A percentile compares a stretch with the other conserved stretches of the same genome.
Conservation (phyloP, 2,113 vertebrate genomes). For the Crotalus tigris region DNA sequence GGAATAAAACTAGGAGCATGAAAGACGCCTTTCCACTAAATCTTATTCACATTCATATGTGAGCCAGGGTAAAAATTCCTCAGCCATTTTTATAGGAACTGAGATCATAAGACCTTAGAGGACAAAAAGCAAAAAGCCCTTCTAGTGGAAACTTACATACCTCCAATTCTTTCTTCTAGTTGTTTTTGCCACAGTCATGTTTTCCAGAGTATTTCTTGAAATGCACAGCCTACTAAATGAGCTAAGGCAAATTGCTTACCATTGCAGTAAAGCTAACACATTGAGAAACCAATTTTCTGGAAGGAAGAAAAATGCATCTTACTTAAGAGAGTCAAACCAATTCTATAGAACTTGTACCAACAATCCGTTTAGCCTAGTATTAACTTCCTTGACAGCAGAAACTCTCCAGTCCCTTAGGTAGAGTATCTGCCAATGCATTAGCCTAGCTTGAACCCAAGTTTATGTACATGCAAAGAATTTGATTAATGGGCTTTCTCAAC, state of each 20-base stretch:
- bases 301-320: not conserved
- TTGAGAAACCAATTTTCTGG: not conserved
- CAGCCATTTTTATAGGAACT: not conserved
- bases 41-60: not conserved
- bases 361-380: not conserved
- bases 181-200: conserved; percentile 19
- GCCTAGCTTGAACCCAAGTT: not conserved
- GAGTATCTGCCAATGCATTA: not conserved
- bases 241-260: not conserved
- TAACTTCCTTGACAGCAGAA: not conserved
- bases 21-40: not conserved
- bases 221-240: not conserved
- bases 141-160: not conserved
- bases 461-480: not conserved
- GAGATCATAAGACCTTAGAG: not conserved
- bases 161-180: not conserved
- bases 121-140: not conserved
- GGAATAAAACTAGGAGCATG: not conserved
- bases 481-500: not conserved
- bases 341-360: not conserved
- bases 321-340: not conserved
- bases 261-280: not conserved
- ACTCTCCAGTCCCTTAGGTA: not conserved
- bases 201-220: conserved; percentile 38
- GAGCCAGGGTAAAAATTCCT: not conserved